A percentile compares a stretch with the other conserved stretches of the same genome.
These are phyloP conservation scores for Odontocerum albicorne DNA, from an alignment of 2,888 invertebrate species.

Conservation along the genomic window DNA sequence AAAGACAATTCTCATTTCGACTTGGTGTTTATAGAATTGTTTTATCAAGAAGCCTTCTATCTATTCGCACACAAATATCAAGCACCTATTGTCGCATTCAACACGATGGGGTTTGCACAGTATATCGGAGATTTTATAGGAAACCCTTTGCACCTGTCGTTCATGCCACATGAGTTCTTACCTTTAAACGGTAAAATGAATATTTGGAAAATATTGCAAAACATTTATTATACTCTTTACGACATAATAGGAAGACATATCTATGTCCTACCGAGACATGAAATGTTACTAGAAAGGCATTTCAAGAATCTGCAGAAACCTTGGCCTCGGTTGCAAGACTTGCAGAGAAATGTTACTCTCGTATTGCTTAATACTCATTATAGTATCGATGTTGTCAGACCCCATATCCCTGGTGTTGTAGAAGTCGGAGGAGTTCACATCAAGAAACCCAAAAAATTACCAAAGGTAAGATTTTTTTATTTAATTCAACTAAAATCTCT, in stretches of 20 bases:
- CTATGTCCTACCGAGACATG: constrained; percentile 45
- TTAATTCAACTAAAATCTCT: not conserved
- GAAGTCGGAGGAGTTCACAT: constrained; percentile 61
- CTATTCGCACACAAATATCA: constrained; percentile 41
- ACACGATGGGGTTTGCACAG: constrained; percentile 37
- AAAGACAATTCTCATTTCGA: constrained; percentile 39
- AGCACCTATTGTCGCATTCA: constrained; percentile 36
- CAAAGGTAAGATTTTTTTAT: constrained; percentile 37
- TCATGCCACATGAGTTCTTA: constrained; percentile 51
- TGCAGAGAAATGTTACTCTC: constrained; percentile 51
- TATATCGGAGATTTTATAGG: constrained; percentile 37
- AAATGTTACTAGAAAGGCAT: constrained; percentile 42
- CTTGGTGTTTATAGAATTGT: constrained; percentile 40
- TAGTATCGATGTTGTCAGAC: constrained; percentile 48
- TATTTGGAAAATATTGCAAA: constrained; percentile 48
- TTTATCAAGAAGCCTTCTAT: constrained; percentile 40
- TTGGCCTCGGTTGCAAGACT: constrained; percentile 45
- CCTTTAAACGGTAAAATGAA: constrained; percentile 47
- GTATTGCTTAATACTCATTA: constrained; percentile 54
- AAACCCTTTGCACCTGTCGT: constrained; percentile 42
- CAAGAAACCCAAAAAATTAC: constrained; percentile 43
- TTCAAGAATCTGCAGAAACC: constrained; percentile 42
- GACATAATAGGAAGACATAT: constrained; percentile 43
- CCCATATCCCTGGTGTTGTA: constrained; percentile 49
- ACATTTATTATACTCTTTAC: constrained; percentile 44